phyloP scores from a whole-genome alignment of 2,888 invertebrate genomes.

The Meiosimyza platycephala region DNA sequence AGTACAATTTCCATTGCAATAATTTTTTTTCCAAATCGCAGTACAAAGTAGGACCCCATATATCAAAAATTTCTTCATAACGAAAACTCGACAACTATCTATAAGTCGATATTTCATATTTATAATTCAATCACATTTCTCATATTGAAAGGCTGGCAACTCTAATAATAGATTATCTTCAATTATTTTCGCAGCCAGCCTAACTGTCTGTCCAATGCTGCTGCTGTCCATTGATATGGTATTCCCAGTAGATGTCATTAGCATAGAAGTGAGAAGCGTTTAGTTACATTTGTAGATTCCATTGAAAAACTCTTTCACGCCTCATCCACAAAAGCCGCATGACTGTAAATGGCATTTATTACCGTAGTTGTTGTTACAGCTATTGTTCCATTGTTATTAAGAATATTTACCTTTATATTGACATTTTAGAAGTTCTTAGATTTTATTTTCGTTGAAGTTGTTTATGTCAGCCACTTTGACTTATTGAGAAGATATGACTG shows the following conservation, averaged over 20 bases:
- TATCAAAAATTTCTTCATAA: too few relatives aligned
- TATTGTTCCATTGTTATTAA: slow-evolving; percentile 39
- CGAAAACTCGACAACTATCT: too few relatives aligned
- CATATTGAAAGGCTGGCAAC: neutral
- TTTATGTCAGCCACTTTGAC: too few relatives aligned
- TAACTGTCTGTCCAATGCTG: slow-evolving; percentile 11
- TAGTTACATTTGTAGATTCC: neutral
- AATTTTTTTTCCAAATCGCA: too few relatives aligned
- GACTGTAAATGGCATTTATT: slow-evolving; percentile 5
- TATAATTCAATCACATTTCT: too few relatives aligned
- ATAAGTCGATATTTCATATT: too few relatives aligned
- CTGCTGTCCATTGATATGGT: neutral
- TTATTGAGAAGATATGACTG: too few relatives aligned
- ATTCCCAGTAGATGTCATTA: slow-evolving; percentile 34
- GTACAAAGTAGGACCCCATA: too few relatives aligned
- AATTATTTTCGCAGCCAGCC: neutral
- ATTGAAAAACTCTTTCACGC: slow-evolving; percentile 32
- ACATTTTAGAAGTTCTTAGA: slow-evolving; percentile 27
- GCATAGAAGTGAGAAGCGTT: slow-evolving; percentile 31
- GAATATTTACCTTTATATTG: slow-evolving; percentile 14
- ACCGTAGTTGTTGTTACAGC: slow-evolving; percentile 39
- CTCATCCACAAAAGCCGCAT: slow-evolving; percentile 14
- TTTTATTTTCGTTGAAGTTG: slow-evolving; percentile 22
- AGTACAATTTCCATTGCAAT: too few relatives aligned
- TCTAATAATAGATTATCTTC: too few relatives aligned